Conservation (phyloP, 2,113 vertebrate species). For the Falcunculus frontatus region DNA sequence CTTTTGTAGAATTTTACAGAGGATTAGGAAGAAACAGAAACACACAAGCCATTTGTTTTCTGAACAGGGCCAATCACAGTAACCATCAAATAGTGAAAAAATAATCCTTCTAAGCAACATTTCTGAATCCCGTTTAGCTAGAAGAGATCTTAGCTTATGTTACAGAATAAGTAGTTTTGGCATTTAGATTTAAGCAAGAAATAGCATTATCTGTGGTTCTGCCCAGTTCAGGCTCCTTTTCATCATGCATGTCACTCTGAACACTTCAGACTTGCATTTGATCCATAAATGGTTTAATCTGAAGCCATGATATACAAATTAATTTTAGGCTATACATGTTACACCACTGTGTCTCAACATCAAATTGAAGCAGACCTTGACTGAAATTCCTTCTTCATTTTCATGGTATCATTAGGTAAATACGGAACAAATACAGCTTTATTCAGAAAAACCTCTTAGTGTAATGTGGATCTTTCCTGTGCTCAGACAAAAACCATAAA, state of each 20-base stretch:
- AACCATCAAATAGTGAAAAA: neutral
- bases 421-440: neutral
- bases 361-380: neutral
- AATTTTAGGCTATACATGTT: neutral
- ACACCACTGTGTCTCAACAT: neutral
- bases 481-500: neutral
- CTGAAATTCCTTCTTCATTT: neutral
- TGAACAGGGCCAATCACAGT: neutral
- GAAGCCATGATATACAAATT: neutral
- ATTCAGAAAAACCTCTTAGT: neutral
- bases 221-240: neutral
- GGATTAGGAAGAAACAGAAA: neutral
- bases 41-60: neutral
- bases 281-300: neutral
- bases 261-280: neutral
- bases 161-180: neutral
- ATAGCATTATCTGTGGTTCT: neutral
- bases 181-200: neutral
- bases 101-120: neutral
- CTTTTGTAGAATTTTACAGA: neutral
- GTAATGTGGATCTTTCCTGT: neutral
- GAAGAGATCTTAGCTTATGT: neutral
- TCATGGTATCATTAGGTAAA: neutral
- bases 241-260: neutral
- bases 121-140: neutral